Base-by-base conservation (phyloP, 2,888 invertebrate species). In the Acronicta psi region DNA sequence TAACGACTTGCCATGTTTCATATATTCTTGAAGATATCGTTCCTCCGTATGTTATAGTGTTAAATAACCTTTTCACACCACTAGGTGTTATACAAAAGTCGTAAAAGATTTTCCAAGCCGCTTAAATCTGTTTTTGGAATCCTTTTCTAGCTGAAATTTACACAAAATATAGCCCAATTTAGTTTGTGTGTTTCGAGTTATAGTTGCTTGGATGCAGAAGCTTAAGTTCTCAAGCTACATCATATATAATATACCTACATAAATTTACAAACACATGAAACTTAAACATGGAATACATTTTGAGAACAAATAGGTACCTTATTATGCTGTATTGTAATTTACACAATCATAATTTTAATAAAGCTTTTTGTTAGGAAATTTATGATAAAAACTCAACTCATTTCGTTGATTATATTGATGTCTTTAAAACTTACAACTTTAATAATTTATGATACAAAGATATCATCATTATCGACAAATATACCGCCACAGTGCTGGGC, bases 1-100 rank as follows among this genome's bases (percentile, higher is more conserved):
- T 80, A 83, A 84, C 83, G 82, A 83, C 81, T 82, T 73, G 78
- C 78, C 69, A 79, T 86, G 81, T 86, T 86, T 85, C 83, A 81
- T 81, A 81, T 81, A 82, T 84, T 77, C 67, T 75, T 63, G 53
- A 69, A 65, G 59, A 69, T 76, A 77, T 79, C 70, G 67, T 65
- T 75, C 56, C 66, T 25, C 38, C 49, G 52, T 63, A 23, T 53
- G 47, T 66, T 69, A 63, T 66, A 46, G 47, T 47, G 37, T 55
- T 50, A 51, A 63, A 52, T 57, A 52, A 63, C 54, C 51, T 46
- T 61, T 64, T 38, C 38, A 17, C 36, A 31, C 17, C 31, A 56
- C 17, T 42, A 25, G 2, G 8, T 25, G 38, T 16, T 8, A 45
- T 23, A 29, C 45, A 43, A 52, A 42, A 46, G n/a, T 46, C n/a